Percentiles rank a stretch among this genome's conserved stretches.
These are phyloP conservation scores for Medauroidea extradentata DNA, from an alignment of 1,140 invertebrate species.

Conservation along the genomic window DNA sequence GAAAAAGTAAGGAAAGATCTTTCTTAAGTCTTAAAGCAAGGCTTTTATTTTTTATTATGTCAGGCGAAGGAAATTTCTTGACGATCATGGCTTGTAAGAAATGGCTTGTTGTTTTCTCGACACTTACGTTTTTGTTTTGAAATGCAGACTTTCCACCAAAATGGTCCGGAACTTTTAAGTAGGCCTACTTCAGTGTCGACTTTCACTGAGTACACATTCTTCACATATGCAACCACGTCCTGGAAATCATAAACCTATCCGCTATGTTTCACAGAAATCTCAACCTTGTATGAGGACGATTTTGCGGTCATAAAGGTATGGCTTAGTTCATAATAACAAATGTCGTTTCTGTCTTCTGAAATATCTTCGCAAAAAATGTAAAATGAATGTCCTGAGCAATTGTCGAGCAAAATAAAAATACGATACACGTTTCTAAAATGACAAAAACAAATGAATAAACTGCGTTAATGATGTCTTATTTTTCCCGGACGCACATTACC, in stretches of 20 bases:
- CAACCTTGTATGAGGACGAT: background rate
- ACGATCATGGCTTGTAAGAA: background rate
- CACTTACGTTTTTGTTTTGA: constrained; percentile 3
- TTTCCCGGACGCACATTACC: constrained; percentile 15
- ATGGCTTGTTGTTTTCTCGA: background rate
- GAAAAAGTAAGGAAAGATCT: too few species aligned
- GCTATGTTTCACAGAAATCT: constrained; percentile 3
- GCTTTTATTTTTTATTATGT: background rate
- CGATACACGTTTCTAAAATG: background rate
- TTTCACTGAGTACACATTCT: background rate
- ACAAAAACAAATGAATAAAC: constrained; percentile 21
- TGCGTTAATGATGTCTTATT: constrained; percentile 22
- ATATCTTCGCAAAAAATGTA: background rate
- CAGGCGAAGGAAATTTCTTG: background rate
- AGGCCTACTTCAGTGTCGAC: constrained; percentile 1
- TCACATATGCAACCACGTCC: background rate
- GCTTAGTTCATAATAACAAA: constrained; percentile 5
- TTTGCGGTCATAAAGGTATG: constrained; percentile 11
- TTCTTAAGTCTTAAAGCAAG: background rate
- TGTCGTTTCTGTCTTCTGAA: background rate
- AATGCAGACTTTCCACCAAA: background rate
- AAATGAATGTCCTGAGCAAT: background rate
- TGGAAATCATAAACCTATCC: constrained; percentile 1
- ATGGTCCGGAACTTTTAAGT: background rate
- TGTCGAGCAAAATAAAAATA: too few species aligned